These are phyloP conservation scores for Butorides virescens DNA, from an alignment of 2,113 vertebrate species.

Conservation along the genomic window DNA sequence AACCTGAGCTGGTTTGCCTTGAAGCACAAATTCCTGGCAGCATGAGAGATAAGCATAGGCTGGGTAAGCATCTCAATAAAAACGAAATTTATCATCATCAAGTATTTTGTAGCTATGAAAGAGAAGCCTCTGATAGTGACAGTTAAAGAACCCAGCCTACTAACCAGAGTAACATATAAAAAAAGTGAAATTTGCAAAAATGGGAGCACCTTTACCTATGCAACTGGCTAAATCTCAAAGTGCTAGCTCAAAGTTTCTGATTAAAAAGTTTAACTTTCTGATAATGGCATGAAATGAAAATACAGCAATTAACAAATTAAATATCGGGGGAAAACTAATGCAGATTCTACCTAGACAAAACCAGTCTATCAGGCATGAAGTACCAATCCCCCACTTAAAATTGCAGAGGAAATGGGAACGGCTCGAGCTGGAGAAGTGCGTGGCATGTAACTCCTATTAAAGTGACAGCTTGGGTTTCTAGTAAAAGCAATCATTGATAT, in stretches of 20 bases:
- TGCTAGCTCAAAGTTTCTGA: background rate
- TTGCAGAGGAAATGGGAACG: background rate
- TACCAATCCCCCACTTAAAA: background rate
- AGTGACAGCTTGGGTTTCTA: background rate
- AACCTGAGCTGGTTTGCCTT: background rate
- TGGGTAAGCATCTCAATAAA: background rate
- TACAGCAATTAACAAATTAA: background rate
- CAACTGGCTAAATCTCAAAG: background rate
- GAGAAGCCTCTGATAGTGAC: background rate
- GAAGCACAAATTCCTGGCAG: background rate
- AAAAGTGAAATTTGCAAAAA: background rate
- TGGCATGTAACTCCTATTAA: accelerated
- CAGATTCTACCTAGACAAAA: background rate
- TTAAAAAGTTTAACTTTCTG: background rate
- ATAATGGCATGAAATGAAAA: background rate
- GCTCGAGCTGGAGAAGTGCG: background rate
- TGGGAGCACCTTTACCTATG: background rate
- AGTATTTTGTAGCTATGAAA: background rate
- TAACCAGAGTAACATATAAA: background rate
- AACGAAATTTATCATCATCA: background rate
- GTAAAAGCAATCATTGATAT: background rate
- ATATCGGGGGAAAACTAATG: background rate
- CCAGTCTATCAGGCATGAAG: background rate
- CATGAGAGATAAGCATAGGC: background rate
- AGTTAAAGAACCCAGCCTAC: background rate